Evolutionary conservation across 2,113 vertebrate species (phyloP), one percentile per base, ranked within the genome.

Genomic region (Brachyhypopomus occidentalis): DNA sequence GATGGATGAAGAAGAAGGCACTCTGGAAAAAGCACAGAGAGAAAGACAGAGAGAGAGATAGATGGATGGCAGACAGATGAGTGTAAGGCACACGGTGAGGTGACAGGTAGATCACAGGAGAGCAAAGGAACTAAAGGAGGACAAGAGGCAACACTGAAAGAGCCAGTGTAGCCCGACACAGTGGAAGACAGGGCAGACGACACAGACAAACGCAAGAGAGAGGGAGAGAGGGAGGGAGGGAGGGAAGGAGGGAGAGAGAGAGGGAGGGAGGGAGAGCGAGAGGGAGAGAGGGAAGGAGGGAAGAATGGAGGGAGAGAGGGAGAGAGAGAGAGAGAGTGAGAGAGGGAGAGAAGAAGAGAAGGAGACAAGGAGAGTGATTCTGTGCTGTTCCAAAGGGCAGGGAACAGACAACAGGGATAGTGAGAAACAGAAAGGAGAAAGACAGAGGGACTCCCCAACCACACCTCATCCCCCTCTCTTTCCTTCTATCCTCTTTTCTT

Each of bases 391-490:
- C 72, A 60, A 86, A 19, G 34, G 38, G 64, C 72, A 22, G 60
- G 83, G 0, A 20, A 5, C 23, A 88, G 85, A 74, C 81, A 84
- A 86, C 72, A 30, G 75, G 48, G 80, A 70, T 36, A 75, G 77
- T 27, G 79, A 36, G 66, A 76, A 77, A 84, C 75, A 41, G 89
- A 87, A 79, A 84, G 84, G 80, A 83, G 72, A 83, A 89, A 91
- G 91, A 94, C 90, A 90, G 89, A 88, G 90, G 92, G 91, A 92
- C 88, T 92, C 91, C 93, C 93, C 86, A 64, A 90, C 93, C 92
- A 88, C 89, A 86, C 84, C 88, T 88, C 87, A 86, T 91, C 89
- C 86, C 84, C 87, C 84, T 87, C 88, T 90, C 88, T 91, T 88
- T 89, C 85, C 72, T 76, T 70, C 83, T 84, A 84, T 86, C 83